phyloP scores from a whole-genome alignment of 37 sponge, comb jelly and placozoan genomes.

The Bolinopsis microptera region DNA sequence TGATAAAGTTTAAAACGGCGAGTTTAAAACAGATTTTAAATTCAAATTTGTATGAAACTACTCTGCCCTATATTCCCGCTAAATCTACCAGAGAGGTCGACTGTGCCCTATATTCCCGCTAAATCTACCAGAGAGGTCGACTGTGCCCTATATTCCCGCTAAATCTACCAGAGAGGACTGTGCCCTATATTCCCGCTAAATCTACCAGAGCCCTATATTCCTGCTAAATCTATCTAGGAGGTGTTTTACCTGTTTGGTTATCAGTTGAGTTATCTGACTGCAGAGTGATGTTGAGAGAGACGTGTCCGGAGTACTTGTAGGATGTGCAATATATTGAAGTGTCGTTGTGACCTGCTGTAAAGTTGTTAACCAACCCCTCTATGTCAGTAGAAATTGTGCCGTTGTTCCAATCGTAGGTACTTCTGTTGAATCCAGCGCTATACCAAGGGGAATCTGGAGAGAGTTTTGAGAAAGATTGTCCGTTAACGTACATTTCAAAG shows the following conservation, averaged over 20 bases:
- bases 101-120: too few species aligned
- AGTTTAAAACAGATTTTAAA: too few species aligned
- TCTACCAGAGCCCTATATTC: too few species aligned
- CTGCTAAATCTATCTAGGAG: too few species aligned
- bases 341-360: not conserved
- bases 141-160: too few species aligned
- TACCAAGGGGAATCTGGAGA: not conserved
- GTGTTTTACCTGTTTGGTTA: not conserved
- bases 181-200: too few species aligned
- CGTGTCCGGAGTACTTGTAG: not conserved
- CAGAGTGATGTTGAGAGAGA: not conserved
- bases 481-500: not conserved
- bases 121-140: too few species aligned
- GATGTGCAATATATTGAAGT: not conserved
- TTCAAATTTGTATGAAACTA: too few species aligned
- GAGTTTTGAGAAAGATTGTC: not conserved
- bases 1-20: too few species aligned
- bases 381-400: not conserved
- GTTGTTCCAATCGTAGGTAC: not conserved
- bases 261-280: not conserved
- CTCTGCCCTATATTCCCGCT: too few species aligned
- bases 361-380: not conserved
- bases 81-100: too few species aligned
- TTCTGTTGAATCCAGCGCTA: not conserved
- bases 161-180: too few species aligned